Base-by-base conservation (phyloP, 1,140 invertebrate genomes). In the Battus philenor region DNA sequence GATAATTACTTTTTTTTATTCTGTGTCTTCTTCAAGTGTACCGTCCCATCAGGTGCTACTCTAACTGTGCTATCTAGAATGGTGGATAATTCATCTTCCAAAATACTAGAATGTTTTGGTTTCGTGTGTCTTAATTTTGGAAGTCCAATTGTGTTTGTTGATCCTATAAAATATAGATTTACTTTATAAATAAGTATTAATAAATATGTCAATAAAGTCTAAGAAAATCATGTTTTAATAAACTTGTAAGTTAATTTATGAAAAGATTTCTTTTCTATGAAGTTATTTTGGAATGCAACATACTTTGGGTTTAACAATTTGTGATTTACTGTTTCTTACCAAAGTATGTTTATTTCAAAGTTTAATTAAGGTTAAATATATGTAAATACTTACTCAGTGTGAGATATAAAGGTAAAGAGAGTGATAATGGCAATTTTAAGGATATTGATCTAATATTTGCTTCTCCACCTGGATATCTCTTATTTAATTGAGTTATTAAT, bases 381-480 rank as follows among this genome's bases (percentile, higher is more conserved):
- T 31, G 16, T 6, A 12, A 33, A 52, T 68, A 88, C 90, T 88
- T 87, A 92, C 91, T 87, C 17, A 90, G 53, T 26, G 89, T 88
- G 7, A 89, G 53, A 68, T 90, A 92, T 49, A 92, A 72, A 6
- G 90, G 91, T 30, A 92, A 60, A 1, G 87, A 70, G 26, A 87
- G 47, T 32, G 87, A 88, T n/a, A 70, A 61, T 2, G 86, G 66
- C 10, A 88, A 69, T 73, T 90, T 91, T 9, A 92, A 55, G 50
- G 86, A 72, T 22, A 92, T 56, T 24, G 84, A 77, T 59, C 89
- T 85, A 44, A 92, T 87, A 70, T 92, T 92, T 2, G 69, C 55
- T 84, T 90, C 89, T 26, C 90, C 89, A 8, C 91, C 91, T 29
- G 91, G 91, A 73, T 88, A 92, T 52, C 84, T 58, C 39, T 87